Base-by-base conservation (phyloP, 2,113 vertebrate species). In the Cyanistes caeruleus region DNA sequence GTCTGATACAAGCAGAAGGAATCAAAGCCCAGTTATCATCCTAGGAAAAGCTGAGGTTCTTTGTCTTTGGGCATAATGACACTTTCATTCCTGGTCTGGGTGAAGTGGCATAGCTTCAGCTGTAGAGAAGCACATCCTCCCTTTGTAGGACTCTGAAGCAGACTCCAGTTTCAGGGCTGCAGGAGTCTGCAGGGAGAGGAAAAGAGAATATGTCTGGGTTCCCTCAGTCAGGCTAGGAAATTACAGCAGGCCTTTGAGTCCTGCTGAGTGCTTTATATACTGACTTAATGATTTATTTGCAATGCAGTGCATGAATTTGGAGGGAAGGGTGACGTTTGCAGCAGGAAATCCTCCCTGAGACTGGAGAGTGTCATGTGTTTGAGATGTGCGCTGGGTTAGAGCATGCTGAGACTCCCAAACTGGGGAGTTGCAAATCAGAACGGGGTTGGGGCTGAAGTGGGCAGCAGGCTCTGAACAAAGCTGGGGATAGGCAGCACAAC, bases 281-380 rank as follows among this genome's bases (percentile, higher is more conserved):
- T 25, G 19, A 8, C 41, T 89, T 24, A 59, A 27, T 52, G 49
- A 23, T 53, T 69, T 69, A 18, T 49, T 82, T 87, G 56, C 62
- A 63, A 35, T 77, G 41, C 5, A 31, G 39, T 19, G 21, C n/a
- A 13, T 51, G 49, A 35, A 33, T 72, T 68, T 68, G 56, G 78
- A 70, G 52, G 43, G 51, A 39, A 78, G 28, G 22, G 16, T 1
- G 16, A n/a, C 0, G 13, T 60, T 46, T 73, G 68, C 46, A 73
- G 55, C 49, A 89, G 73, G 68, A 86, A 80, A 80, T 76, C 35
- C 63, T 80, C 22, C 48, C 41, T 20, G 51, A 73, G 30, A 49
- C 30, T 13, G 13, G 23, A 39, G 41, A 0, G 0, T 56, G 64
- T 53, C 0, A 7, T 4, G 15, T 60, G 64, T 88, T 67, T 65